Conservation (phyloP, 2,888 invertebrate species). For the Steinernema hermaphroditum region DNA sequence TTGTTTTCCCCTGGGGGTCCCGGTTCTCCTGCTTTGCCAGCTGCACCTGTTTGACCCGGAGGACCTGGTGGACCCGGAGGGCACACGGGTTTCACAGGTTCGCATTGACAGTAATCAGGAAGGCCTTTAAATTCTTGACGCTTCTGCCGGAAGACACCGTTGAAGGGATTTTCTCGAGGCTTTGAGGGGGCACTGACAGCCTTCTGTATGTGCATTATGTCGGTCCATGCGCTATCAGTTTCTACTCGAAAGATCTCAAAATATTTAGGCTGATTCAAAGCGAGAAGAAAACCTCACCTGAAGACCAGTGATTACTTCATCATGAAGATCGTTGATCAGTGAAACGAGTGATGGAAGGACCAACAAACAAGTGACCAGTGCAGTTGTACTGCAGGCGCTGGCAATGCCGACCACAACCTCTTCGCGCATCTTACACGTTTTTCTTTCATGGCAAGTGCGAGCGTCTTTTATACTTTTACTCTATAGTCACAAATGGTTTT, state of each 20-base stretch:
- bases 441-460: background rate
- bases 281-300: background rate
- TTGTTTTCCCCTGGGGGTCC: conserved; percentile 42
- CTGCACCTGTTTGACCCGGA: conserved; percentile 31
- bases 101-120: conserved; percentile 5
- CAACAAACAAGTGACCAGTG: background rate
- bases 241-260: conserved; percentile 6
- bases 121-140: background rate
- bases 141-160: background rate
- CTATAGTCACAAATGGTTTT: background rate
- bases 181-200: background rate
- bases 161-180: background rate
- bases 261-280: background rate
- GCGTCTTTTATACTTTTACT: background rate
- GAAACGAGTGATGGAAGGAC: background rate
- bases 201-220: conserved; percentile 22
- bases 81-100: background rate
- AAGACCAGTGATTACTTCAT: background rate
- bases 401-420: conserved; percentile 10
- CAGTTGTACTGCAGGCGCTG: background rate
- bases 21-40: conserved; percentile 8
- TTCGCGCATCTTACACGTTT: background rate
- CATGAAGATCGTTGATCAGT: background rate
- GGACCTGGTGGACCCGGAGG: conserved; percentile 18
- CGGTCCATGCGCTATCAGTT: conserved; percentile 20